Conservation (phyloP, 2,113 vertebrate genomes). For the Heterochromis multidens region DNA sequence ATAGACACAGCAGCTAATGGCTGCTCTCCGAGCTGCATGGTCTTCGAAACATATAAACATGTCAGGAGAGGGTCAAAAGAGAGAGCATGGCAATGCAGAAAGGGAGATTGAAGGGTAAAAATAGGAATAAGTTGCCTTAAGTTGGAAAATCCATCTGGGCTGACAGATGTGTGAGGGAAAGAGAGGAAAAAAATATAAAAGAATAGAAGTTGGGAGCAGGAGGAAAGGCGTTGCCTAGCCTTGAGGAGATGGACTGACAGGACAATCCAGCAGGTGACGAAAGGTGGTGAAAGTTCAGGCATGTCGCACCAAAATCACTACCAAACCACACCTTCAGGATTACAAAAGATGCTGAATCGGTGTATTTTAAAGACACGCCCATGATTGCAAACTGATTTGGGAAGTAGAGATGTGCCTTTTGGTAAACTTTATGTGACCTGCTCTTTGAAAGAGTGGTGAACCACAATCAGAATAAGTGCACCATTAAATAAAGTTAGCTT, state of each 20-base stretch:
- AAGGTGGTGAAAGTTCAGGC: conserved; percentile 1
- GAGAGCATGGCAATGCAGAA: conserved; percentile 13
- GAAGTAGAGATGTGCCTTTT: not conserved
- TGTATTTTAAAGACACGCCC: not conserved
- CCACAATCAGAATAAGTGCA: conserved; percentile 26
- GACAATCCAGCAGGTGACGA: conserved; percentile 43
- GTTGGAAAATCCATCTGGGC: conserved; percentile 20
- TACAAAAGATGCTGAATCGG: not conserved
- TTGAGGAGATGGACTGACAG: conserved; percentile 29
- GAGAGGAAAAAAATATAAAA: conserved; percentile 14
- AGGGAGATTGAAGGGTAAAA: not conserved
- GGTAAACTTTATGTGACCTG: conserved; percentile 40
- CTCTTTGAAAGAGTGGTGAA: conserved; percentile 10
- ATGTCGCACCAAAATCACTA: conserved; percentile 5
- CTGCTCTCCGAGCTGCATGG: conserved; percentile 38
- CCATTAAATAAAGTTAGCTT: conserved; percentile 20
- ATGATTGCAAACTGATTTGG: not conserved
- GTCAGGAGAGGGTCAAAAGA: conserved; percentile 34
- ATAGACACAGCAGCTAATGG: conserved; percentile 37
- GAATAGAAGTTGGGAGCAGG: not conserved
- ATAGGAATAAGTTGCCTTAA: conserved; percentile 1
- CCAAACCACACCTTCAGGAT: not conserved
- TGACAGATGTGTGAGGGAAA: conserved; percentile 18
- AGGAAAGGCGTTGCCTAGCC: conserved; percentile 3
- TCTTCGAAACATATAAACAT: conserved; percentile 44